phyloP scores from a whole-genome alignment of 2,797 vertebrate genomes.

The Lophius americanus region DNA sequence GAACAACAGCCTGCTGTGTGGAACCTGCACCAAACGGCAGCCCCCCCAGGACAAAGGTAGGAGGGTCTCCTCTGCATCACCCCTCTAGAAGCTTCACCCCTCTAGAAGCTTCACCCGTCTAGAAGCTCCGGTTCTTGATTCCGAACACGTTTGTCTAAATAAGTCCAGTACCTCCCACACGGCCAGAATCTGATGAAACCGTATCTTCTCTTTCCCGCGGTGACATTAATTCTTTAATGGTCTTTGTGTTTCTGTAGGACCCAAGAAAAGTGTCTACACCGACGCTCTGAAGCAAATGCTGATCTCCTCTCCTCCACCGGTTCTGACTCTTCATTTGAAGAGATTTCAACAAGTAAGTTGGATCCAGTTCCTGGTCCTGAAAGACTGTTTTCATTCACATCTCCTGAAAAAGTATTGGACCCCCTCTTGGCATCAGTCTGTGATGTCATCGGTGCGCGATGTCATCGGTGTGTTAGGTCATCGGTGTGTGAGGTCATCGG shows the following conservation, averaged over 20 bases:
- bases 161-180: neutral
- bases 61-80: neutral
- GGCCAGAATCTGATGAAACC: neutral
- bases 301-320: constrained; percentile 89
- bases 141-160: neutral
- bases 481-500: no score
- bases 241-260: constrained; percentile 71
- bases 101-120: neutral
- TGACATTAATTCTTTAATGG: neutral
- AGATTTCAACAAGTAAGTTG: constrained; percentile 92
- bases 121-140: neutral
- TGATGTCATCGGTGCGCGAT: no score
- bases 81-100: neutral
- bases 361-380: neutral
- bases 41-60: constrained; percentile 65
- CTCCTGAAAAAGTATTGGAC: neutral
- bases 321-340: constrained; percentile 97
- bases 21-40: constrained; percentile 86
- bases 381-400: constrained; percentile 11
- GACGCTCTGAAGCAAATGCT: constrained; percentile 97
- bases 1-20: constrained; percentile 92
- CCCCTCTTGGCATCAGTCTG: no score
- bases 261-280: constrained; percentile 89
- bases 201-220: neutral
- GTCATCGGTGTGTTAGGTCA: no score